Base-by-base conservation (phyloP, 2,113 vertebrate species). In the Caloenas nicobarica region DNA sequence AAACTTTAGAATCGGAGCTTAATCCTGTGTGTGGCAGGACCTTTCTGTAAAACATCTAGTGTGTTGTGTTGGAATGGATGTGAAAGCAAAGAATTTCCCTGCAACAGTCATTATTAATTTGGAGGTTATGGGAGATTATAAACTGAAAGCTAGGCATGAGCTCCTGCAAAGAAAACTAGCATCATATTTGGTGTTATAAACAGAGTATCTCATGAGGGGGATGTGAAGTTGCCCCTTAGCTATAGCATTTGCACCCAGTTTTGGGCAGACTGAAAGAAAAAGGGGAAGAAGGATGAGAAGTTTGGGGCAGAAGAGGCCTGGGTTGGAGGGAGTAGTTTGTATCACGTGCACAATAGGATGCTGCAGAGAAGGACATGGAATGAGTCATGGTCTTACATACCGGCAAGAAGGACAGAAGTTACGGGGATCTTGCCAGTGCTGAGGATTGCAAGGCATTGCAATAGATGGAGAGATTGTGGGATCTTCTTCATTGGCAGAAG, bases 51-150 rank as follows among this genome's bases (percentile, higher is more conserved):
- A 61, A 58, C 22, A 33, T 46, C 13, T 8, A 56, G 13, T 2
- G 3, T 0, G 0, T 33, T 58, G 68, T 31, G 23, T 46, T 62
- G 51, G 28, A 69, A 50, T 34, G 48, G 65, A 46, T 74, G 26
- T 0, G 0, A 64, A 78, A 84, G 56, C 13, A 40, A 61, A 73
- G 31, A n/a, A 48, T 66, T 91, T 73, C 31, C 56, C 28, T 87
- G 11, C 51, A 71, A n/a, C 8, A 58, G 36, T 15, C 1, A 0
- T 53, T 69, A 33, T 7, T 48, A 78, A 29, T 33, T 3, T 0
- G 2, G 18, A 58, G 33, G 7, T 58, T 86, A 18, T 4, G 40
- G 24, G 14, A 34, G 10, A 33, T 33, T 0, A 2, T 54, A 46
- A 77, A 1, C 36, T 0, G 0, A 36, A 62, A 81, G 38, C 12